phyloP scores from a whole-genome alignment of 2,888 invertebrate species.

The Eucriotettix oculatus region DNA sequence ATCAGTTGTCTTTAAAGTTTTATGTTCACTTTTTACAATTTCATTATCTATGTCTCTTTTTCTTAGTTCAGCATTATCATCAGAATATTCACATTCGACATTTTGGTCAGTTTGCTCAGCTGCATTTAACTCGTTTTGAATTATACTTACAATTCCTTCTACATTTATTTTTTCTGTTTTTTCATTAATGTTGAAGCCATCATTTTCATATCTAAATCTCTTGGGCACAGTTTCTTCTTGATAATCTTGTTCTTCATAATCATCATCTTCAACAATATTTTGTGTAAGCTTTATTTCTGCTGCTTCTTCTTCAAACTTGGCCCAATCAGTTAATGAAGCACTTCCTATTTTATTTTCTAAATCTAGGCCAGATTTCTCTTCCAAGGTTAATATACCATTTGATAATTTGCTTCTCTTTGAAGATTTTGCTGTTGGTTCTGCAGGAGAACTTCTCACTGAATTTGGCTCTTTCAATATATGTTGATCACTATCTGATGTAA shows the following conservation, averaged over 20 bases:
- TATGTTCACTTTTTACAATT: background rate
- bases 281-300: background rate
- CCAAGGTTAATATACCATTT: too few species aligned
- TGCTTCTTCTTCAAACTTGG: conserved; percentile 1
- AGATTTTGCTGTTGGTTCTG: too few species aligned
- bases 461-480: too few species aligned
- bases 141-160: background rate
- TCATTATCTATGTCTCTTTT: background rate
- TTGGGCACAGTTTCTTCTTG: too few species aligned
- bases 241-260: background rate
- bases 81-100: background rate
- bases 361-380: too few species aligned
- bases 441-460: too few species aligned
- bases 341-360: conserved; percentile 1
- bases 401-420: too few species aligned
- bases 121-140: background rate
- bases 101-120: conserved; percentile 2
- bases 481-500: too few species aligned
- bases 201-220: too few species aligned
- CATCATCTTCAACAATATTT: background rate
- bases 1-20: background rate
- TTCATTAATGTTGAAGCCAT: too few species aligned
- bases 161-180: too few species aligned
- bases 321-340: conserved; percentile 2
- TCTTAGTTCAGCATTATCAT: conserved; percentile 1